These are phyloP conservation scores for Spisula subtruncata DNA, from an alignment of 2,888 invertebrate species.

Conservation along the genomic window DNA sequence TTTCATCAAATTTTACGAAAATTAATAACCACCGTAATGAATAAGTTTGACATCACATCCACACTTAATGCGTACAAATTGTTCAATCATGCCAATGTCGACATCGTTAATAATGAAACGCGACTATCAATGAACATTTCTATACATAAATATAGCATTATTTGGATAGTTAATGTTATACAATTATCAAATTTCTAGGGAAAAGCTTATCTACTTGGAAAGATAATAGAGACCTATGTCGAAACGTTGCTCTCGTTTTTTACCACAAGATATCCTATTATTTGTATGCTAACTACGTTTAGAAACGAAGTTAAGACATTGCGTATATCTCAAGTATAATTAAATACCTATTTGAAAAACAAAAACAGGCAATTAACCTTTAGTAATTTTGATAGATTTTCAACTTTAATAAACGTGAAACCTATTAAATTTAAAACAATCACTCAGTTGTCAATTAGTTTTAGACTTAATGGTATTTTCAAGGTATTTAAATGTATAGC, in stretches of 20 bases:
- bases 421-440: neutral
- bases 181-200: neutral
- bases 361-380: neutral
- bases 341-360: neutral
- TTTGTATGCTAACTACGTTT: neutral
- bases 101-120: neutral
- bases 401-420: neutral
- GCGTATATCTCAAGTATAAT: neutral
- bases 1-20: too few species aligned
- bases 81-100: neutral
- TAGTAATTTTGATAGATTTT: conserved; percentile 3
- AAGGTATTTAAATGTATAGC: neutral
- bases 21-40: too few species aligned
- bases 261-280: neutral
- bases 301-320: neutral
- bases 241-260: neutral
- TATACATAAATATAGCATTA: neutral
- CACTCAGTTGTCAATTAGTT: neutral
- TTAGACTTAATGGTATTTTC: neutral
- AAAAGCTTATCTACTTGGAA: neutral
- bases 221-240: neutral
- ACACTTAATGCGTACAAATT: neutral
- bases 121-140: neutral
- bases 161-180: neutral
- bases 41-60: neutral